phyloP scores from a whole-genome alignment of 2,113 vertebrate genomes.

The Neomonachus schauinslandi region DNA sequence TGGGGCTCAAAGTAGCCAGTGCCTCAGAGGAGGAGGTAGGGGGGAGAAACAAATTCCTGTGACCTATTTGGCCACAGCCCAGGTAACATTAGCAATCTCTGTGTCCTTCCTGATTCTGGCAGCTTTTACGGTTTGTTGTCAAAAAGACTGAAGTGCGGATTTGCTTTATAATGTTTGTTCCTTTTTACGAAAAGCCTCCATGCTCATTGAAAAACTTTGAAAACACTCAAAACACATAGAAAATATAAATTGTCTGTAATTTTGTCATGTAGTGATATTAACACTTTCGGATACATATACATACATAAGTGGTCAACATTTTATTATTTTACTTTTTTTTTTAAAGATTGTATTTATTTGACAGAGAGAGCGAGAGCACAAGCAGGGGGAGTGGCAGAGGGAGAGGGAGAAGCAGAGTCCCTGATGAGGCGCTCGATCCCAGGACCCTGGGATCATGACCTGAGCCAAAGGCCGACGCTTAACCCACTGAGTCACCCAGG shows the following conservation, averaged over 20 bases:
- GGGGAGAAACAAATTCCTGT: neutral
- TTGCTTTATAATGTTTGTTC: conserved; percentile 25
- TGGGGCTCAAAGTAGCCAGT: neutral
- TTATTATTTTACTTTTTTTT: neutral
- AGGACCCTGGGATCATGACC: too few species aligned
- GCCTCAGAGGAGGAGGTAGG: neutral
- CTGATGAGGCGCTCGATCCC: too few species aligned
- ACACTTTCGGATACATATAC: neutral
- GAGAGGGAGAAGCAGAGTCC: too few species aligned
- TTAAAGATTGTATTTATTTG: too few species aligned
- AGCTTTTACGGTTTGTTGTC: neutral
- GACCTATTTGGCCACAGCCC: conserved; percentile 54
- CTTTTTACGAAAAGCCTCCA: neutral
- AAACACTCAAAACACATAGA: neutral
- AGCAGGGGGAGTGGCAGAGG: too few species aligned
- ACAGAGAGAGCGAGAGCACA: too few species aligned
- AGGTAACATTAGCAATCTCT: conserved; percentile 24
- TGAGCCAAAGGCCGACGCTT: too few species aligned
- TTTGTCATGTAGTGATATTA: neutral
- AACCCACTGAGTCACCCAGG: too few species aligned
- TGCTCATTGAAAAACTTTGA: neutral
- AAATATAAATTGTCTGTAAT: neutral
- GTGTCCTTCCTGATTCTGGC: conserved; percentile 32
- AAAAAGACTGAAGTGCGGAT: neutral
- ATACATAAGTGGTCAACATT: neutral